A percentile compares a stretch with the other conserved stretches of the same genome.
Conservation (phyloP, 2,888 invertebrate genomes). For the Apodemia hepburni region DNA sequence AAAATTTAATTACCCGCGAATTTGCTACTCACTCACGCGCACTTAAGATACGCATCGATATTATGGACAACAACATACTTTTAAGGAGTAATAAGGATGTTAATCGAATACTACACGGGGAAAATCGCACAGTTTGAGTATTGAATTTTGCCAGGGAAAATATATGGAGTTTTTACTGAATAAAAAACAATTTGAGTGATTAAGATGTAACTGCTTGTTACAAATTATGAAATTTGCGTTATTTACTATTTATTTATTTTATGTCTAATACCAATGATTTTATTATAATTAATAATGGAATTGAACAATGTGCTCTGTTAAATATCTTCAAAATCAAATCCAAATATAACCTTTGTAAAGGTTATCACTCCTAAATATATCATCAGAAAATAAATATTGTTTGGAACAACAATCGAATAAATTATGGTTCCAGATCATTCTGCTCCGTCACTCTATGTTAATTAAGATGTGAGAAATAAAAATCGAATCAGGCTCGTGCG, state of each 20-base stretch:
- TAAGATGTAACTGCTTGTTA: too few species aligned
- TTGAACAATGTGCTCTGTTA: too few species aligned
- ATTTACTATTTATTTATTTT: too few species aligned
- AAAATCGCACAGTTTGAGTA: too few species aligned
- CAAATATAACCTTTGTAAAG: not conserved
- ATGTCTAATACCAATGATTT: too few species aligned
- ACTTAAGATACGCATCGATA: constrained; percentile 34
- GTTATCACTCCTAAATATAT: not conserved
- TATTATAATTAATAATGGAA: too few species aligned
- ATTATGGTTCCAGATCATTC: constrained; percentile 48
- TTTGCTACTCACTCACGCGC: constrained; percentile 52
- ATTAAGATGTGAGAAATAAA: constrained; percentile 53
- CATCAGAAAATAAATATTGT: not conserved
- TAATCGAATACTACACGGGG: not conserved
- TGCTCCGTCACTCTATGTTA: constrained; percentile 70
- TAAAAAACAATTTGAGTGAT: too few species aligned
- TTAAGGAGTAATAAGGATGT: not conserved
- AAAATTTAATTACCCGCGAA: constrained; percentile 67
- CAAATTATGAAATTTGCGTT: too few species aligned
- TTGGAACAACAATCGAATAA: constrained; percentile 30
- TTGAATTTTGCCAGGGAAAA: too few species aligned
- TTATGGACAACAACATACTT: constrained; percentile 15
- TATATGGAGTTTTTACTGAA: too few species aligned
- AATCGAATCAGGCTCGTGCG: constrained; percentile 35
- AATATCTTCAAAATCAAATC: not conserved